Base-by-base conservation (phyloP, 1,140 invertebrate species). In the Campoletis sonorensis region DNA sequence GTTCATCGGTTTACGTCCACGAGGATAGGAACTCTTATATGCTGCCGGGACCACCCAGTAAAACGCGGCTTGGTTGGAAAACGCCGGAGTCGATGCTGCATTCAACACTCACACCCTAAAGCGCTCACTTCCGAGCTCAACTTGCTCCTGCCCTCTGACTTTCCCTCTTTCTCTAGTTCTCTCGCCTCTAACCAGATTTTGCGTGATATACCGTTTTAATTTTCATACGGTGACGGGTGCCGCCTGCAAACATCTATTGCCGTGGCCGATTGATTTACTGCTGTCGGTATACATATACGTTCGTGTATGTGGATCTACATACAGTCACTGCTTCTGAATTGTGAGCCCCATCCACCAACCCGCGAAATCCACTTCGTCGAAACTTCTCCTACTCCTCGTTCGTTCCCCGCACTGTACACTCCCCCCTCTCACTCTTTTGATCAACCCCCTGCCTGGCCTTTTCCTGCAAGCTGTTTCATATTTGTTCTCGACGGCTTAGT, bases 171-270 rank as follows among this genome's bases (percentile, higher is more conserved):
- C 27, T 71, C 49, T 26, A 37, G 21, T 70, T 68, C 37, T 58
- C 71, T 76, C 58, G 67, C 73, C 79, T 81, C 84, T 86, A 89
- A 88, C 84, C 85, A 86, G 87, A 88, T 89, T 89, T 87, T 80
- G 64, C 87, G 86, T 90, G 90, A 90, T 91, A 89, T 90, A 91
- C 88, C 86, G 89, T 89, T 90, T 90, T 90, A 90, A 91, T 90
- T 90, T 90, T 90, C 89, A 89, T 90, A 89, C 86, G 86, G 85
- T 85, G 84, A 88, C 88, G 86, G 84, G 83, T 84, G 82, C 83
- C 82, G 80, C 78, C 68, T 81, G 84, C 83, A 85, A 89, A 89
- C 85, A 86, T 89, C 88, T 90, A 89, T 90, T 89, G 85, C 86
- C 83, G 51, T 21, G 64, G 30, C 73, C 85, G 88, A 89, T 89